Conservation (phyloP, 1,140 invertebrate species). For the Uloborus diversus region DNA sequence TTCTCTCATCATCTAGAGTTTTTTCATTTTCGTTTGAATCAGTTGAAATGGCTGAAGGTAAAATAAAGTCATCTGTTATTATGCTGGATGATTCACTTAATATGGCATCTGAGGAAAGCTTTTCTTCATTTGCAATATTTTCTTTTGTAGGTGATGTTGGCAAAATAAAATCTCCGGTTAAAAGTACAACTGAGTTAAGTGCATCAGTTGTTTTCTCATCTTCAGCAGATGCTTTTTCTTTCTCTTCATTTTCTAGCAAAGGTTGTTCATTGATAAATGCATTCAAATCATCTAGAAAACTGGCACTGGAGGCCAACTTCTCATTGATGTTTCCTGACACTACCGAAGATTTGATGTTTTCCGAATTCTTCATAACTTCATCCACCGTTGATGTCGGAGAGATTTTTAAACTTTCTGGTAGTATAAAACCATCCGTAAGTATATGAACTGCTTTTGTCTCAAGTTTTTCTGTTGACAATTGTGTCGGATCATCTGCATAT, state of each 20-base stretch:
- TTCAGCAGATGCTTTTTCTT: too few species aligned
- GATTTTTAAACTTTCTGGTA: too few species aligned
- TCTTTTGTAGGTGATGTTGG: neutral
- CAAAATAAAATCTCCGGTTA: slow-evolving; percentile 44
- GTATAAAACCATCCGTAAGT: slow-evolving; percentile 45
- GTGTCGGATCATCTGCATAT: neutral
- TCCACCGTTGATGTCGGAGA: too few species aligned
- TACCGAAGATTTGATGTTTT: too few species aligned
- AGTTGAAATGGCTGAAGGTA: neutral
- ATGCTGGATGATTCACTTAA: neutral
- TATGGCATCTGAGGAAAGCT: neutral
- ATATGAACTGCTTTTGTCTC: slow-evolving; percentile 9
- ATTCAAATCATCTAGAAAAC: slow-evolving; percentile 5
- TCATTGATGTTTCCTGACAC: too few species aligned
- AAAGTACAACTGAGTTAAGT: neutral
- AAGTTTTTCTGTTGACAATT: neutral
- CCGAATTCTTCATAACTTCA: too few species aligned
- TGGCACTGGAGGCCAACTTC: too few species aligned
- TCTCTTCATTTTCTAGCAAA: neutral
- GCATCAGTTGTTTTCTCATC: too few species aligned
- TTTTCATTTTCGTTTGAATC: slow-evolving; percentile 64
- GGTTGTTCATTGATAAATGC: neutral
- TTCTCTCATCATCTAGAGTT: slow-evolving; percentile 60
- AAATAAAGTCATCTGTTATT: neutral
- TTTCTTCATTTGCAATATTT: neutral